phyloP scores from a whole-genome alignment of 2,888 invertebrate genomes.

The Carabus problematicus region DNA sequence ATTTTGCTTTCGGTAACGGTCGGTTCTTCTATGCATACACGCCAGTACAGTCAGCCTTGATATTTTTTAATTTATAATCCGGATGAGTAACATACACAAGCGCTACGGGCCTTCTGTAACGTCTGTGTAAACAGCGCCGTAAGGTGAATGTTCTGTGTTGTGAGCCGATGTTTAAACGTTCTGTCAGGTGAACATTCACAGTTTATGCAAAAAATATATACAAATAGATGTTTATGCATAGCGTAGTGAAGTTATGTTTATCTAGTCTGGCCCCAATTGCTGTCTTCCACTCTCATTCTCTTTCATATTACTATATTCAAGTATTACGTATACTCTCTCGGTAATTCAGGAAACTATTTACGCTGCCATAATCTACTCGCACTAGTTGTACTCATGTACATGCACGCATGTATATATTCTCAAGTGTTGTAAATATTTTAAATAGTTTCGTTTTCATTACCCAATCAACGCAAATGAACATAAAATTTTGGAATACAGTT shows the following conservation, averaged over 20 bases:
- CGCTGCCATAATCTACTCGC: no score
- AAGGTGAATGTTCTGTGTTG: constrained; percentile 27
- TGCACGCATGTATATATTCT: no score
- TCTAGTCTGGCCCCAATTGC: background rate
- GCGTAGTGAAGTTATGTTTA: constrained; percentile 9
- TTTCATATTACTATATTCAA: no score
- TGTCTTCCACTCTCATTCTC: background rate
- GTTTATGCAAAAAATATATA: constrained; percentile 12
- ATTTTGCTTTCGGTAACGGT: background rate
- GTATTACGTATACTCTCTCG: no score
- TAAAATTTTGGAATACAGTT: no score
- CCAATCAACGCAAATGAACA: no score
- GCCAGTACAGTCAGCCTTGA: background rate
- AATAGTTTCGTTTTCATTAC: no score
- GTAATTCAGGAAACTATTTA: no score
- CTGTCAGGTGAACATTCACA: constrained; percentile 27
- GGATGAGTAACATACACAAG: constrained; percentile 20
- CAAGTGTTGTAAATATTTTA: no score
- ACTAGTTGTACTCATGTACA: no score
- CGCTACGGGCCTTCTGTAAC: background rate
- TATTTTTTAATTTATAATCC: constrained; percentile 10
- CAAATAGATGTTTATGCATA: constrained; percentile 8
- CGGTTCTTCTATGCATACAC: background rate
- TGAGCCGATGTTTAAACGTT: background rate
- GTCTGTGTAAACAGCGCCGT: constrained; percentile 24